Base-by-base conservation (phyloP, 2,888 invertebrate species). In the Patella caerulea region DNA sequence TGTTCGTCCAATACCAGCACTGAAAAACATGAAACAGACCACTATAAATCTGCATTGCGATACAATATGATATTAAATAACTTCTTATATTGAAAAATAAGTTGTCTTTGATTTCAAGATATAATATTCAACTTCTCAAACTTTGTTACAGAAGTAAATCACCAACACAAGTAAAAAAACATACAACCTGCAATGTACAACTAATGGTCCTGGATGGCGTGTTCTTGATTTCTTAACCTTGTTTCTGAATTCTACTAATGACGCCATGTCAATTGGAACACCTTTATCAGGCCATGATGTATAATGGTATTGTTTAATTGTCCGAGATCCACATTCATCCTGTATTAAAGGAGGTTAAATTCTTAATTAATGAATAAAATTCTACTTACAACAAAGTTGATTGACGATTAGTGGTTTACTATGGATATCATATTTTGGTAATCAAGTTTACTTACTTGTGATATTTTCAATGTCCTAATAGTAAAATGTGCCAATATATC, bases 261-360 rank as follows among this genome's bases (percentile, higher is more conserved):
- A 86, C 45, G 87, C 83, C 0, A 84, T 81, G n/a, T 83, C 83
- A n/a, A 75, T 78, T 0, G 86, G 86, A 17, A 84, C 84, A 69
- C 89, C 88, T 75, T 86, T 88, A 79, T 90, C 90, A 1, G 90
- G 90, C 90, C 90, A 90, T 3, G 86, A 85, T 3, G 88, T 89
- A 83, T 86, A 90, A 79, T 90, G 89, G 75, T 88, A 88, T 78
- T 89, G 90, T 29, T 79, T 81, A 7, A 89, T 76, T 11, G 56
- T 80, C 52, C 79, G 75, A 0, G 69, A 7, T 1, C 52, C 75
- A 65, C 45, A 56, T 0, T 59, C 52, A n/a, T 52, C 55, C 75
- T 78, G 29, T 55, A 73, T 15, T 5, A 59, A 72, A 29, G 17
- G 17, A 73, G 53, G 34, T 54, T 14, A 3, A 17, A 17, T 34